Base-by-base conservation (phyloP, 2,797 vertebrate species). In the Halcyon badia region DNA sequence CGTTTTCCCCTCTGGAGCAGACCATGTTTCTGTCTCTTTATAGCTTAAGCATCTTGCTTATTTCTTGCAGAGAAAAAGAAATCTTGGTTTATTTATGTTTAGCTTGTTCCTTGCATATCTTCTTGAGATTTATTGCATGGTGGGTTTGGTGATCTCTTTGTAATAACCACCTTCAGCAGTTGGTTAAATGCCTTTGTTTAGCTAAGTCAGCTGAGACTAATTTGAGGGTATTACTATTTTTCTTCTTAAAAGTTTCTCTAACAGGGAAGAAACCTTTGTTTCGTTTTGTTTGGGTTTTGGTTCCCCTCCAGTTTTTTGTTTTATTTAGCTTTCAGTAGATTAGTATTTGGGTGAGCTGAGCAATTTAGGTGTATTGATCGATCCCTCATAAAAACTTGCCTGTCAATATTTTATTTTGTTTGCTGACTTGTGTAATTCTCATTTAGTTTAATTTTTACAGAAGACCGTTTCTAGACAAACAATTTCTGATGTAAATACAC, bases 401-500 rank as follows among this genome's bases (percentile, higher is more conserved):
- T 92, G 68, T 91, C 92, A 94, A 49, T 90, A 86, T 94, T 96
- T 94, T 91, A 85, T 92, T 93, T 75, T 79, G 31, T 94, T 95
- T 75, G 92, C 41, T 95, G 84, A 57, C 57, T 95, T 93, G 44
- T 84, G 48, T 89, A 94, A 86, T 97, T 91, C 86, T 91, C 82
- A 83, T 89, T 95, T 96, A 89, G 83, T 75, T 94, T 83, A 77
- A 91, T 94, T 96, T 95, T 95, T 89, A 72, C 56, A 82, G 82
- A 96, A 92, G 86, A 71, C 33, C 17, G 20, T 95, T 95, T 95
- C 78, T 94, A 94, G 88, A 52, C 69, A 91, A 85, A 56, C 69
- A 90, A 86, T 90, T 89, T 87, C 83, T 91, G 79, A 39, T 90
- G 83, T 52, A 94, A 90, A 82, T 89, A 57, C 57, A 14, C 21